Conservation (phyloP, 1,140 invertebrate species). For the Bombus impatiens region DNA sequence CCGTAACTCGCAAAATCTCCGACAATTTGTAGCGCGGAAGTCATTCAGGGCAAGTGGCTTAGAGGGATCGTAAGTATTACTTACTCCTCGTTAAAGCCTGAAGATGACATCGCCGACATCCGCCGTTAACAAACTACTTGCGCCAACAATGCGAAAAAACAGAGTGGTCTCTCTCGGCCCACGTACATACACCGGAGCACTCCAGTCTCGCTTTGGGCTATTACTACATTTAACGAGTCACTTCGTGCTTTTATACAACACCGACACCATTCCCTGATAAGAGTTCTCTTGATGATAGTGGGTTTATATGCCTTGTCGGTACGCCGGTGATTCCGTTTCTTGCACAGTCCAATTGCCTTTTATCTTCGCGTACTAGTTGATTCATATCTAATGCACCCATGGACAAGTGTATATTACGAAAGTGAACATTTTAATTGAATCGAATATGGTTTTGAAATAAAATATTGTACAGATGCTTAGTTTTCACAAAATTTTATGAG, state of each 20-base stretch:
- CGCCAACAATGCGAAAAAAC: slow-evolving; percentile 52
- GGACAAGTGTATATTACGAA: not conserved
- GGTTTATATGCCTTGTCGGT: not conserved
- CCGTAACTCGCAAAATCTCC: not conserved
- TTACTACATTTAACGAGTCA: slow-evolving; percentile 48
- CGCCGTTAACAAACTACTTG: slow-evolving; percentile 41
- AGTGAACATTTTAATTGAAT: not conserved
- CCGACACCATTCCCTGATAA: slow-evolving; percentile 53
- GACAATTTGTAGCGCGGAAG: slow-evolving; percentile 34
- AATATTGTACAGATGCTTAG: not conserved
- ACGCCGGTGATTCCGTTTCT: not conserved
- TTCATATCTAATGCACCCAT: not conserved
- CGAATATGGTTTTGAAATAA: not conserved
- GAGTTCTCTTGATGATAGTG: slow-evolving; percentile 31
- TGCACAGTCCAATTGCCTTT: not conserved
- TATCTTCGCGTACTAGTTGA: not conserved
- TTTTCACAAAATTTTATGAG: not conserved
- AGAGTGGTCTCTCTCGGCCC: slow-evolving; percentile 40
- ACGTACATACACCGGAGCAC: slow-evolving; percentile 17
- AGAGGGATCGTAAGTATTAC: slow-evolving; percentile 50
- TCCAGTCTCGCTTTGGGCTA: slow-evolving; percentile 39
- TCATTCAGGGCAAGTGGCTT: not conserved
- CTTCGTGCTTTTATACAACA: slow-evolving; percentile 45
- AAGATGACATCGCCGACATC: slow-evolving; percentile 48
- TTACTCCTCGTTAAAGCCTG: slow-evolving; percentile 56